These are phyloP conservation scores for Actias luna DNA, from an alignment of 2,888 invertebrate species.

Conservation along the genomic window DNA sequence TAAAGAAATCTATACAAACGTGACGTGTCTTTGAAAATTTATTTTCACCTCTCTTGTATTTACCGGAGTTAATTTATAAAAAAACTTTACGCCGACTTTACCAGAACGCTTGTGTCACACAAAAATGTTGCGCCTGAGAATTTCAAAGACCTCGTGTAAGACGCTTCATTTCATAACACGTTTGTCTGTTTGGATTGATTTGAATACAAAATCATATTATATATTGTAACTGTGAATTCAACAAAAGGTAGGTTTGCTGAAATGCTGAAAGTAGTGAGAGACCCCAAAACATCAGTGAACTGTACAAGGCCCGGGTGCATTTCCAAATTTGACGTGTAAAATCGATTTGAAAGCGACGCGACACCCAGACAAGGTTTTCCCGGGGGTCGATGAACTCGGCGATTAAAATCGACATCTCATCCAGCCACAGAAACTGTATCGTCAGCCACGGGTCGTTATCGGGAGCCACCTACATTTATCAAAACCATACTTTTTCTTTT, in stretches of 20 bases:
- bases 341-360: slow-evolving; percentile 11
- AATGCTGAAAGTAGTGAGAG: neutral
- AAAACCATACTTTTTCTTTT: too few relatives aligned
- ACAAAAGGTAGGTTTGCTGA: neutral
- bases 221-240: neutral
- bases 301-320: neutral
- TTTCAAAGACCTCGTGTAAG: too few relatives aligned
- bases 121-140: too few relatives aligned
- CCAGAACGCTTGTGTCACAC: too few relatives aligned
- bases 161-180: too few relatives aligned
- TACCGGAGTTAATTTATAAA: too few relatives aligned
- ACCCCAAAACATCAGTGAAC: slow-evolving; percentile 4
- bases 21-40: too few relatives aligned
- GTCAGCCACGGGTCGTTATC: neutral
- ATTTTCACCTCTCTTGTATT: too few relatives aligned
- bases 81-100: too few relatives aligned
- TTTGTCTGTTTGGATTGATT: too few relatives aligned
- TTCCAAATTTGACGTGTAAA: slow-evolving; percentile 11
- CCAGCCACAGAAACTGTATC: neutral
- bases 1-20: too few relatives aligned
- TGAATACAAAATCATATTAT: too few relatives aligned
- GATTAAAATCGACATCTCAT: neutral
- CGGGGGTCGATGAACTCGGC: neutral
- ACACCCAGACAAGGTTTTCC: slow-evolving; percentile 15
- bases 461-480: neutral